These are phyloP conservation scores for Ictidomys tridecemlineatus DNA, from an alignment of 2,113 vertebrate genomes.

Conservation along the genomic window DNA sequence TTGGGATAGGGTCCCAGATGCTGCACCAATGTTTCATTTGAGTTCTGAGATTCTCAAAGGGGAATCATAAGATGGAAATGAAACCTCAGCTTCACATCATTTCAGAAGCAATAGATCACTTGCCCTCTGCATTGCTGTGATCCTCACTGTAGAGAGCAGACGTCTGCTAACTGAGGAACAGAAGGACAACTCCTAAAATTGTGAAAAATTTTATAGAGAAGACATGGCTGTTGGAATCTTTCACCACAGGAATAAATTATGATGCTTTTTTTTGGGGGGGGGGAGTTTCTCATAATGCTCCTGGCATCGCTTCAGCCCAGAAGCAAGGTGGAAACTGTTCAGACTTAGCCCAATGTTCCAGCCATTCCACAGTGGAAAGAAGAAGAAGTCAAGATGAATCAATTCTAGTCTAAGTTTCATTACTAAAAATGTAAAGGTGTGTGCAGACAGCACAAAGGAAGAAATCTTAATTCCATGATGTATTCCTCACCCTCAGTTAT, in stretches of 20 bases:
- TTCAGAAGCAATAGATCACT: neutral
- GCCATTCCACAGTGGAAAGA: neutral
- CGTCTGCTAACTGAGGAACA: neutral
- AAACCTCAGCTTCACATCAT: neutral
- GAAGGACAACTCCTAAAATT: neutral
- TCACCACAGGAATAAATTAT: neutral
- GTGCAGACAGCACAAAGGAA: neutral
- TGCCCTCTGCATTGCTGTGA: neutral
- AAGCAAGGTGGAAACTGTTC: neutral
- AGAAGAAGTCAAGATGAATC: neutral
- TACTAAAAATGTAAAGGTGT: neutral
- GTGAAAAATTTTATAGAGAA: neutral
- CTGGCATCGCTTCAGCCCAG: neutral
- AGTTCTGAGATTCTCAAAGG: neutral
- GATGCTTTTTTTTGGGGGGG: neutral
- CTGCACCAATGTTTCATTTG: neutral
- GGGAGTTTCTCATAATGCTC: neutral
- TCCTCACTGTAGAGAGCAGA: neutral
- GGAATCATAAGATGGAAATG: neutral
- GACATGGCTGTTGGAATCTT: neutral
- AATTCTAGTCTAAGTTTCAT: neutral
- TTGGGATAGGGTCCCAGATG: neutral
- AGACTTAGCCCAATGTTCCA: neutral
- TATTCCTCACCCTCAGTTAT: neutral
- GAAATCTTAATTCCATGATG: neutral